Percentiles rank a stretch among this genome's conserved stretches.
Evolutionary conservation across 2,888 invertebrate species (phyloP).

Genomic region (Cephus nigrinus): DNA sequence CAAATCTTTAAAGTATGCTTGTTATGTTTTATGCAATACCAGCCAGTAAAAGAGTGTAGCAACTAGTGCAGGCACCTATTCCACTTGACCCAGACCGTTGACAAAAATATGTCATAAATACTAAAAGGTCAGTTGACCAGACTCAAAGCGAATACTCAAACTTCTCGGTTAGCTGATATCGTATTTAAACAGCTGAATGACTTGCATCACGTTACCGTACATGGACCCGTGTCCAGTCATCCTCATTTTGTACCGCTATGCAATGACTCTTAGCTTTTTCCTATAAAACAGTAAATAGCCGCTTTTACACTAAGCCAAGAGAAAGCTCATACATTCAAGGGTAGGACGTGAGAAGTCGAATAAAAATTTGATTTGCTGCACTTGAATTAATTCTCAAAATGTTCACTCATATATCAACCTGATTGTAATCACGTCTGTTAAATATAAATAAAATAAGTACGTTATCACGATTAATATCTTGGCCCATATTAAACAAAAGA

Average conservation of each 20-base stretch:
- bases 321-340: background rate
- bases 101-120: background rate
- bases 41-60: background rate
- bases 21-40: background rate
- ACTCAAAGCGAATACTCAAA: background rate
- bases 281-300: background rate
- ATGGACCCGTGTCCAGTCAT: background rate
- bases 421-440: background rate
- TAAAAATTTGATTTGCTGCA: background rate
- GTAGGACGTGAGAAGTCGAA: background rate
- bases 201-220: background rate
- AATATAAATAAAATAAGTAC: background rate
- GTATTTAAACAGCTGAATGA: background rate
- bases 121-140: background rate
- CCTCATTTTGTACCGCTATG: background rate
- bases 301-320: background rate
- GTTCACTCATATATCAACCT: background rate
- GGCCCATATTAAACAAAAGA: background rate
- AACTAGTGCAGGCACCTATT: background rate
- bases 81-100: background rate
- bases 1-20: too few relatives aligned
- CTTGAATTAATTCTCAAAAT: background rate
- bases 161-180: background rate
- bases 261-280: background rate
- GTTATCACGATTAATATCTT: background rate